Evolutionary conservation across 2,113 vertebrate genomes (phyloP), one percentile per base, ranked within the genome.

Genomic region (Gavia stellata): DNA sequence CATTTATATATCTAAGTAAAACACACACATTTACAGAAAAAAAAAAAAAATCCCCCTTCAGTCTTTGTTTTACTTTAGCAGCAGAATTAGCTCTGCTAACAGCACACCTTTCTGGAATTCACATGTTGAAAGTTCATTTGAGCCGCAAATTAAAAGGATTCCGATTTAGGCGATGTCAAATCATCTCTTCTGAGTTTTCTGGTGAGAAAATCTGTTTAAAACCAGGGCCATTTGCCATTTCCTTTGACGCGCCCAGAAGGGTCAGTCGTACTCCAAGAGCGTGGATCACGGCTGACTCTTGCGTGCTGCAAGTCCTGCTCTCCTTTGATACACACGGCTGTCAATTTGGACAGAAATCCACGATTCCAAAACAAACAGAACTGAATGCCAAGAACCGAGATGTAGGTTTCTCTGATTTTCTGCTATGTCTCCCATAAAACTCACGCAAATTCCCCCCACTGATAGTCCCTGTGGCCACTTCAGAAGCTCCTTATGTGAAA

Each of bases 291-390:
- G 68, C 25, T 14, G 17, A 19, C 55, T 12, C 2, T 2, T 12
- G 31, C 5, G 3, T 0, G 4, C 49, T 5, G 5, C 0, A 2
- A 56, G 18, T 21, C 36, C 55, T 12, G 14, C 61, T 55, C 49
- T 63, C 53, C 67, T 79, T 29, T 62, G 36, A 38, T 8, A 23
- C 34, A 61, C 28, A 7, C 1, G 9, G 33, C 31, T 40, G 10
- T 4, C 25, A 38, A 50, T 50, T 36, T 17, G 68, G 55, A n/a
- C 17, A 26, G 34, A 74, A 91, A 65, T 12, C n/a, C 45, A 20
- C 34, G 49, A 17, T 1, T 65, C 40, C 61, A 53, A 62, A 86
- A 8, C 40, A 56, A 88, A 44, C 17, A 14, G 18, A 50, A 70
- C 59, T 6, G 34, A 68, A 61, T 0, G 1, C 33, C 53, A 23